Evolutionary conservation across 2,113 vertebrate genomes (phyloP).

Genomic region (Peromyscus maniculatus): DNA sequence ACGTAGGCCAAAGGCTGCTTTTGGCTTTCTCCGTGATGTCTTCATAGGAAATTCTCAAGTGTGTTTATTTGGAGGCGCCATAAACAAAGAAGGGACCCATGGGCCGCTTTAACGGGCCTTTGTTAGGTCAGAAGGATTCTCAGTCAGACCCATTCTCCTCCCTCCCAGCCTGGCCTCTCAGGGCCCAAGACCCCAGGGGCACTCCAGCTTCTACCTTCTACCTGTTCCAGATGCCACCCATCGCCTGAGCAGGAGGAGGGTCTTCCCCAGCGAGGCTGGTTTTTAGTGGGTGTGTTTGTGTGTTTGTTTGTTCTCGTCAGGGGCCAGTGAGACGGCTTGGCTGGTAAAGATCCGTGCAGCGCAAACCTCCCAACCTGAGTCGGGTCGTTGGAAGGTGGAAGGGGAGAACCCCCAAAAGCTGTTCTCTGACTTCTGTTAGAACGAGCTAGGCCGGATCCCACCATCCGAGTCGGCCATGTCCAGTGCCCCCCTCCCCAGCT

Average conservation of each 20-base stretch:
- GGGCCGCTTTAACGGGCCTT: background rate
- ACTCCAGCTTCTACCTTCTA: background rate
- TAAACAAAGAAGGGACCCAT: background rate
- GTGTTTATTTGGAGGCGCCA: background rate
- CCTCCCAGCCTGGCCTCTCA: background rate
- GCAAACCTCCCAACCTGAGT: background rate
- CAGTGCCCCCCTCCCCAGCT: background rate
- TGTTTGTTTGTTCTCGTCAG: background rate
- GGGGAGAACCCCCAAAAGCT: background rate
- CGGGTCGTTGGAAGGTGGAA: background rate
- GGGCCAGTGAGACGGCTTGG: background rate
- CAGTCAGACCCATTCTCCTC: background rate
- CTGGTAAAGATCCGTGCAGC: too few relatives aligned
- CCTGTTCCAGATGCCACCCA: background rate
- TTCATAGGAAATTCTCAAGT: conserved; percentile 38
- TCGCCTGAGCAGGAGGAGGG: background rate
- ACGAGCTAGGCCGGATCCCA: background rate
- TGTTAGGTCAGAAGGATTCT: background rate
- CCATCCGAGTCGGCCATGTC: background rate
- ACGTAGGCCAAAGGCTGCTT: background rate
- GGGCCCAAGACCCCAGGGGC: background rate
- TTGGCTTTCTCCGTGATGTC: background rate
- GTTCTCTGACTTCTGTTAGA: background rate
- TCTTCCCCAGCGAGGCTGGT: background rate
- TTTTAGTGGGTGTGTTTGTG: background rate